Percentiles rank a stretch among this genome's conserved stretches.
Conservation (phyloP, 2,113 vertebrate genomes). For the Talpa occidentalis region DNA sequence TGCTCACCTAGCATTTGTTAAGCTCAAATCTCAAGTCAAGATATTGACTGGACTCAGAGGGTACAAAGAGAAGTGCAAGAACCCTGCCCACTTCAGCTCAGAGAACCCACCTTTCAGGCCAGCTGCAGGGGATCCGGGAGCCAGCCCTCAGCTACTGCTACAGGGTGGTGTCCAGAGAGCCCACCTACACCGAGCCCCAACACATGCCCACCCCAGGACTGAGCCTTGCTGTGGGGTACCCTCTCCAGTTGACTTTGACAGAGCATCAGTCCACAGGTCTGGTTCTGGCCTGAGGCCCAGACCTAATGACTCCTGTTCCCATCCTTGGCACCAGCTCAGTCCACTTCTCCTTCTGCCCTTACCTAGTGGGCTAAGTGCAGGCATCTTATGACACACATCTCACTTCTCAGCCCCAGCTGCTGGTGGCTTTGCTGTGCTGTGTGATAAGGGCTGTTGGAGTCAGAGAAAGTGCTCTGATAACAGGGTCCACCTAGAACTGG, state of each 20-base stretch:
- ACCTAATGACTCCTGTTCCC: not conserved
- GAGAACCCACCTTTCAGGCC: not conserved
- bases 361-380: not conserved
- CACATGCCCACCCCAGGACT: fast-evolving
- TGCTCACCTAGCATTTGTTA: not conserved
- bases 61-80: not conserved
- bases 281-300: not conserved
- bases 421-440: not conserved
- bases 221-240: fast-evolving
- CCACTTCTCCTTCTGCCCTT: not conserved
- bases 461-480: not conserved
- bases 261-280: not conserved
- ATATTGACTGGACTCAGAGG: not conserved
- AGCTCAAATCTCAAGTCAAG: not conserved
- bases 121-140: not conserved
- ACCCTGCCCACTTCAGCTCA: not conserved
- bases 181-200: too few relatives aligned
- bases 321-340: not conserved
- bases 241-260: not conserved
- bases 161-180: not conserved
- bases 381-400: not conserved
- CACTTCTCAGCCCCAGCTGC: not conserved
- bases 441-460: not conserved
- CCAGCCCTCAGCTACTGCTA: not conserved
- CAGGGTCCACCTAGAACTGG: not conserved